These are phyloP conservation scores for Hippocampus zosterae DNA, from an alignment of 2,113 vertebrate genomes.

Conservation along the genomic window DNA sequence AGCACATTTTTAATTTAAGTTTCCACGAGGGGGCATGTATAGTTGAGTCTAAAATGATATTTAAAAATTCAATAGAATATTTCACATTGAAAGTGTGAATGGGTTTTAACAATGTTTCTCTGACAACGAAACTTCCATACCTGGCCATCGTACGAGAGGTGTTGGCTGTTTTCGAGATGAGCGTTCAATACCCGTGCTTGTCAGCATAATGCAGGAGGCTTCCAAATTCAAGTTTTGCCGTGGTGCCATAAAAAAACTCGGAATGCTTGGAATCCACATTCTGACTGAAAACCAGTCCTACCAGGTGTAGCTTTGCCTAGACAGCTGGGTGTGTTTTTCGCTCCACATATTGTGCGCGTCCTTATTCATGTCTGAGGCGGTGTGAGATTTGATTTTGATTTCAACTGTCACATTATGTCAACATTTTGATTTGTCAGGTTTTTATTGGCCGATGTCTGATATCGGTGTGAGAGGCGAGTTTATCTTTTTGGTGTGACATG, in stretches of 20 bases:
- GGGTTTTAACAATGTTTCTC: too few relatives aligned
- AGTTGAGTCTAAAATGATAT: too few relatives aligned
- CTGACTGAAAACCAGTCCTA: slow-evolving; percentile 40
- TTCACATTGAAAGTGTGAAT: too few relatives aligned
- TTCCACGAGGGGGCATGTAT: too few relatives aligned
- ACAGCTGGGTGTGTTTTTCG: slow-evolving; percentile 1
- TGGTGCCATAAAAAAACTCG: slow-evolving; percentile 20
- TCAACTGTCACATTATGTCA: slow-evolving; percentile 4
- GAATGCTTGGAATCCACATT: slow-evolving; percentile 41
- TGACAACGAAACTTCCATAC: too few relatives aligned
- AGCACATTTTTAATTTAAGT: too few relatives aligned
- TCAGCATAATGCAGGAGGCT: slow-evolving; percentile 28
- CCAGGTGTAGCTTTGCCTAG: slow-evolving; percentile 32
- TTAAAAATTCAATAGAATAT: too few relatives aligned
- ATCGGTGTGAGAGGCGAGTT: not conserved
- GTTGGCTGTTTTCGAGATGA: slow-evolving; percentile 23
- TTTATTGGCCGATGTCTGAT: not conserved
- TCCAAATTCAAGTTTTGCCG: not conserved
- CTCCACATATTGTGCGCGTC: not conserved
- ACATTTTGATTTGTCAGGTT: not conserved
- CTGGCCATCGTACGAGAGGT: slow-evolving; percentile 16
- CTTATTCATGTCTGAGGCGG: slow-evolving; percentile 14
- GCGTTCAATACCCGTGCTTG: slow-evolving; percentile 32
- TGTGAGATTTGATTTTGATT: slow-evolving; percentile 21
- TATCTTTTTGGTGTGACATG: not conserved